A percentile compares a stretch with the other conserved stretches of the same genome.
These are phyloP conservation scores for Holocentrus rufus DNA, from an alignment of 2,797 vertebrate genomes.

Conservation along the genomic window DNA sequence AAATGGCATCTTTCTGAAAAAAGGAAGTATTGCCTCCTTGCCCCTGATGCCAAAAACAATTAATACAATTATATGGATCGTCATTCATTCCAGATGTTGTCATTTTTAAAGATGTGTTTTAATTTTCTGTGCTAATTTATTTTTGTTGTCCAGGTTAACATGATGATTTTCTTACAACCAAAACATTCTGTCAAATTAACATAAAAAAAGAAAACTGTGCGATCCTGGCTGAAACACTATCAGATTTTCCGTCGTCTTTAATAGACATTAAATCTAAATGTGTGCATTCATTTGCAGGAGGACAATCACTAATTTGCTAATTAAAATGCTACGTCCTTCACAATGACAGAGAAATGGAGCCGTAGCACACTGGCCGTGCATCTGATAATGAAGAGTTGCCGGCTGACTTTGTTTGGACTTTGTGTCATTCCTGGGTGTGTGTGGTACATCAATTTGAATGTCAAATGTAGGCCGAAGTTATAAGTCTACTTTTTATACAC, in stretches of 20 bases:
- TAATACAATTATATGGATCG: constrained; percentile 33
- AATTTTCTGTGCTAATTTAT: constrained; percentile 24
- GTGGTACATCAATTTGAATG: neutral
- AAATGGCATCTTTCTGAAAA: constrained; percentile 28
- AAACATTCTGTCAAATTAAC: too few species aligned
- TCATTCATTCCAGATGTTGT: constrained; percentile 41
- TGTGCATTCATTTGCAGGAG: neutral
- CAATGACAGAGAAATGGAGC: neutral
- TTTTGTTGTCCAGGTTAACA: constrained; percentile 16
- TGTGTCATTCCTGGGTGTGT: neutral
- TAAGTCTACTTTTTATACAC: neutral
- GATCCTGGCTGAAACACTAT: neutral
- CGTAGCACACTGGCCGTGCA: constrained; percentile 1
- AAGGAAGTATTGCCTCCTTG: constrained; percentile 6
- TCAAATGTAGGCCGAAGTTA: neutral
- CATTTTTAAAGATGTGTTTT: constrained; percentile 11
- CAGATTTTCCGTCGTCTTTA: neutral
- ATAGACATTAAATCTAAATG: neutral
- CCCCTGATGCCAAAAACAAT: constrained; percentile 28
- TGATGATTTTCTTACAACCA: too few species aligned
- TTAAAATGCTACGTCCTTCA: neutral
- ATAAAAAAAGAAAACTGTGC: too few species aligned
- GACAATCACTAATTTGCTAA: neutral
- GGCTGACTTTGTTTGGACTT: neutral
- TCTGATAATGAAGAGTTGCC: neutral